A percentile compares a stretch with the other conserved stretches of the same genome.
phyloP scores from a whole-genome alignment of 2,113 vertebrate species.

The Oryzias melastigma region DNA sequence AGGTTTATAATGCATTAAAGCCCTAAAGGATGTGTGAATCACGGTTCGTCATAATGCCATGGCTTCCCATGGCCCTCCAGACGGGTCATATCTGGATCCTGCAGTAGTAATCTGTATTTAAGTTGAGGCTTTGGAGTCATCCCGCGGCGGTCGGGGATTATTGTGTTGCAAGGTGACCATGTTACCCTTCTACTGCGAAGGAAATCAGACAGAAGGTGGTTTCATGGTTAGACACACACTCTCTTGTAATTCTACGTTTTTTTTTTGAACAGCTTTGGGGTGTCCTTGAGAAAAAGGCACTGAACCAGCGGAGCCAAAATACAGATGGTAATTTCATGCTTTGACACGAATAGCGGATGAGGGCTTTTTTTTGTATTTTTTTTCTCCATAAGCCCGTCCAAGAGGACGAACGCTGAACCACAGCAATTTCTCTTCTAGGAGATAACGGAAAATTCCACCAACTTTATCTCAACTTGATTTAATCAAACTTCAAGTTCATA shows the following conservation, averaged over 20 bases:
- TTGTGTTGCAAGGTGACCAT: not conserved
- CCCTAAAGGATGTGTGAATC: too few relatives aligned
- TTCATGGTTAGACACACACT: not conserved
- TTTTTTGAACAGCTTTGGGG: slow-evolving; percentile 8
- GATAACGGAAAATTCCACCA: not conserved
- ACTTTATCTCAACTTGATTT: slow-evolving; percentile 27
- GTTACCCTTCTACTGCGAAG: not conserved
- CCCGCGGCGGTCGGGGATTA: not conserved
- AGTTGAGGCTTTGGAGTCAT: not conserved
- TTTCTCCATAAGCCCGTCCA: not conserved
- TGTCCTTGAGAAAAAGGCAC: slow-evolving; percentile 14
- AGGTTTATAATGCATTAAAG: too few relatives aligned
- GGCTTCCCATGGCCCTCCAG: too few relatives aligned
- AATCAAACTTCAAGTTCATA: slow-evolving; percentile 16
- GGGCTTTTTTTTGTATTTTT: not conserved
- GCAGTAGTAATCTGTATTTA: not conserved
- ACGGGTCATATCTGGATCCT: too few relatives aligned
- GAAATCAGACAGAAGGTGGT: not conserved
- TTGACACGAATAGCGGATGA: not conserved
- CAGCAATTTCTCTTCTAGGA: not conserved
- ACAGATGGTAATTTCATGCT: slow-evolving; percentile 7
- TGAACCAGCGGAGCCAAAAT: not conserved
- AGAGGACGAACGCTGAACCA: not conserved
- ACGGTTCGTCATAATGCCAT: too few relatives aligned
- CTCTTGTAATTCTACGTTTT: slow-evolving; percentile 1